phyloP scores from a whole-genome alignment of 2,113 vertebrate species.

The Crotalus horridus region DNA sequence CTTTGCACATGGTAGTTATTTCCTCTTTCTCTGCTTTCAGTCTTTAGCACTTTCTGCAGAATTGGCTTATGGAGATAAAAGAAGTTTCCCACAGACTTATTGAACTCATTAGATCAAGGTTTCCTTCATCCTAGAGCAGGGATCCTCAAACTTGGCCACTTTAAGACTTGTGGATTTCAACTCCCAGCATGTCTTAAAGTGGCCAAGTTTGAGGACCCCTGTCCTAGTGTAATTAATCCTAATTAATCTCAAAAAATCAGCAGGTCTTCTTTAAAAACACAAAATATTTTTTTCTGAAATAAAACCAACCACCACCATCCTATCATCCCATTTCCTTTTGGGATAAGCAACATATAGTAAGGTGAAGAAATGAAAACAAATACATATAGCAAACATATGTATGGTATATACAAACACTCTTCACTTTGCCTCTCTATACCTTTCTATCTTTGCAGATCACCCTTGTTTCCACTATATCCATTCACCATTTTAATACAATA shows the following conservation, averaged over 20 bases:
- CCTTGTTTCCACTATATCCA: neutral
- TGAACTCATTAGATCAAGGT: neutral
- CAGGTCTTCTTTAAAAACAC: neutral
- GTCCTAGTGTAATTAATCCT: neutral
- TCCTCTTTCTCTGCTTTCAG: constrained; percentile 7
- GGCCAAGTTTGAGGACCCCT: too few species aligned
- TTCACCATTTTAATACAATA: neutral
- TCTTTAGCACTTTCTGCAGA: neutral
- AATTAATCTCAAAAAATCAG: neutral
- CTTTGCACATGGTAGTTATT: neutral
- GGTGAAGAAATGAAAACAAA: neutral
- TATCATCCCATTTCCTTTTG: neutral
- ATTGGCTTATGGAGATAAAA: neutral
- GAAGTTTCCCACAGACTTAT: neutral
- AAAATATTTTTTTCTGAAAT: neutral
- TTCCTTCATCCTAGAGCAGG: neutral
- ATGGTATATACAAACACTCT: neutral
- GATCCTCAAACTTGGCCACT: too few species aligned
- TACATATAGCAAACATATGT: neutral
- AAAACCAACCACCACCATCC: neutral
- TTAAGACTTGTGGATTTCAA: too few species aligned
- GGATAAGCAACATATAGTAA: neutral
- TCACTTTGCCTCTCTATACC: neutral
- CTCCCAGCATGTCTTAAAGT: too few species aligned
- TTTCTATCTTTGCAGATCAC: neutral